Percentiles rank a stretch among this genome's conserved stretches.
phyloP scores from a whole-genome alignment of 1,140 invertebrate species.

The Drosophila busckii region DNA sequence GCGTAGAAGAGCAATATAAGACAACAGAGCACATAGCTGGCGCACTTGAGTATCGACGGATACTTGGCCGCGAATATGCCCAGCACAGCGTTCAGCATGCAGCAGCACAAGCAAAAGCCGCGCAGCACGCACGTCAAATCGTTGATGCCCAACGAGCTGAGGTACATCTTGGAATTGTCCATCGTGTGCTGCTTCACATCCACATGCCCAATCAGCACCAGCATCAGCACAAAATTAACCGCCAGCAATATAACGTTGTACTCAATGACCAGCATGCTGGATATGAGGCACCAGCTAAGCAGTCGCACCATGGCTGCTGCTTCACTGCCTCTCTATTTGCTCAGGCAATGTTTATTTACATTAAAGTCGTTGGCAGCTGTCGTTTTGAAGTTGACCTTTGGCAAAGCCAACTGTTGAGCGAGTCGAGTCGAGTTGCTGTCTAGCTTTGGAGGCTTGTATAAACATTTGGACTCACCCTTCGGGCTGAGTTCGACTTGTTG shows the following conservation, averaged over 20 bases:
- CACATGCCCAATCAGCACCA: constrained; percentile 37
- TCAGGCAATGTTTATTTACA: constrained; percentile 36
- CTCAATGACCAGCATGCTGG: constrained; percentile 29
- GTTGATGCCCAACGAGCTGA: constrained; percentile 7
- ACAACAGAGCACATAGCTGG: constrained; percentile 19
- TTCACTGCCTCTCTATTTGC: neutral
- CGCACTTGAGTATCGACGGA: constrained; percentile 8
- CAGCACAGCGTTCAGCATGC: constrained; percentile 13
- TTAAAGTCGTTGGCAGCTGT: constrained; percentile 40
- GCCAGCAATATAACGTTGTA: constrained; percentile 31
- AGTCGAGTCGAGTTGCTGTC: constrained; percentile 2
- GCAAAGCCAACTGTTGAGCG: constrained; percentile 40
- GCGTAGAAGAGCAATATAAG: constrained; percentile 9
- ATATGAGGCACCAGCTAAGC: constrained; percentile 10
- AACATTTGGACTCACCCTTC: constrained; percentile 46
- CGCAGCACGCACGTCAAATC: constrained; percentile 25
- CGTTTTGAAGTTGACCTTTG: constrained; percentile 39
- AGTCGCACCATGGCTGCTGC: constrained; percentile 7
- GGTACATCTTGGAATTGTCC: neutral
- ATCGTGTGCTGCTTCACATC: neutral
- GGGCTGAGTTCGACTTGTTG: constrained; percentile 32
- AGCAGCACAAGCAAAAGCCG: neutral
- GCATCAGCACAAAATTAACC: constrained; percentile 31
- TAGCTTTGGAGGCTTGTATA: constrained; percentile 31
- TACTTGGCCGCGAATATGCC: constrained; percentile 30